Percentiles rank a stretch among this genome's conserved stretches.
phyloP scores from a whole-genome alignment of 2,888 invertebrate genomes.

The Busseola fusca region DNA sequence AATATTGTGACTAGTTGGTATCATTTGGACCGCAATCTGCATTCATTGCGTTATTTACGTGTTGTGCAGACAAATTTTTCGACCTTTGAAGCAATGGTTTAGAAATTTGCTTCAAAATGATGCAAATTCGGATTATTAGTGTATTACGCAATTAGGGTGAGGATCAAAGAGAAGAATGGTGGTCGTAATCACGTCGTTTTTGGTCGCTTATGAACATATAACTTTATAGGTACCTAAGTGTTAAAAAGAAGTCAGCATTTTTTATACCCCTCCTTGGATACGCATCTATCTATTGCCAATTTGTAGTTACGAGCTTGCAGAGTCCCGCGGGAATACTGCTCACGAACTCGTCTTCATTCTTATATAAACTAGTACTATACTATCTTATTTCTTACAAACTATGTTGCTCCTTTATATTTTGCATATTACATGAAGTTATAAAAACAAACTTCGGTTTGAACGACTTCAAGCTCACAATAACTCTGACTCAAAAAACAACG shows the following conservation, averaged over 20 bases:
- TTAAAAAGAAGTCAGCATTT: conserved; percentile 34
- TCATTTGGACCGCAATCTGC: too few relatives aligned
- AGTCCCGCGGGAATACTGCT: conserved; percentile 47
- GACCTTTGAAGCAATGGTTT: too few relatives aligned
- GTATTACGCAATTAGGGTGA: too few relatives aligned
- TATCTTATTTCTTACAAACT: conserved; percentile 24
- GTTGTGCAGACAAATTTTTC: too few relatives aligned
- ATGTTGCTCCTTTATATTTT: conserved; percentile 22
- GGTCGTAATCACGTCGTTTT: not conserved
- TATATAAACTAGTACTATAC: conserved; percentile 29
- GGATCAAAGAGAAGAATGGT: not conserved
- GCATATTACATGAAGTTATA: conserved; percentile 24
- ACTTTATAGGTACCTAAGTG: not conserved
- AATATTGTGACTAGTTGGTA: too few relatives aligned
- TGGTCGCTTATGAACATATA: not conserved
- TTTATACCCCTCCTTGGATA: conserved; percentile 25
- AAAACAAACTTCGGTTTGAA: not conserved
- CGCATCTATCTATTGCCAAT: conserved; percentile 53
- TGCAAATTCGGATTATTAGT: too few relatives aligned
- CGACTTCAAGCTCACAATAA: not conserved
- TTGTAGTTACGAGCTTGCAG: conserved; percentile 53
- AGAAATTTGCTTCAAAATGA: too few relatives aligned
- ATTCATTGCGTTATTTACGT: too few relatives aligned
- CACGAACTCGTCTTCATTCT: conserved; percentile 36
- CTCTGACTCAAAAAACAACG: not conserved